Evolutionary conservation across 2,888 invertebrate species (phyloP).

Genomic region (Trilocha varians): DNA sequence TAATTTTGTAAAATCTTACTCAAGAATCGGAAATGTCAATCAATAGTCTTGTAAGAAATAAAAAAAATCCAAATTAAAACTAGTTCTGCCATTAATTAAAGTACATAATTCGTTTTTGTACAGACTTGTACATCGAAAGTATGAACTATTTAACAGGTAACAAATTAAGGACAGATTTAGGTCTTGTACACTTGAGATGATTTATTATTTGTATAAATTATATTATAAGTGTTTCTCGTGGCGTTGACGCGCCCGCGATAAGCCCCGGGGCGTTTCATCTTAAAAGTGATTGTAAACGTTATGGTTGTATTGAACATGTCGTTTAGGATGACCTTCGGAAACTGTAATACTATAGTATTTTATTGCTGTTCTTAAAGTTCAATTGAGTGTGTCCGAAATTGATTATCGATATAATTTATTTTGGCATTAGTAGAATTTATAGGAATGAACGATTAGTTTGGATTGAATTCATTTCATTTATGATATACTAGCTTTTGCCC

Average conservation of each 20-base stretch:
- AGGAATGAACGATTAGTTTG: too few species aligned
- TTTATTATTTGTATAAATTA: conserved; percentile 4
- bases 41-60: too few species aligned
- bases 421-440: too few species aligned
- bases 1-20: too few species aligned
- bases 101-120: neutral
- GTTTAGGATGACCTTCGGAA: conserved; percentile 6
- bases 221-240: conserved; percentile 2
- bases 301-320: conserved; percentile 1
- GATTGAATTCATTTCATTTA: too few species aligned
- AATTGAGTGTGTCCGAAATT: neutral
- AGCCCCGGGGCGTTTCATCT: conserved; percentile 7
- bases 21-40: too few species aligned
- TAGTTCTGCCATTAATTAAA: neutral
- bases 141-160: neutral
- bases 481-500: too few species aligned
- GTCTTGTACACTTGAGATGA: neutral
- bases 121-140: neutral
- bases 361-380: conserved; percentile 7
- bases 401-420: neutral
- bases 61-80: neutral
- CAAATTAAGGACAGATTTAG: neutral
- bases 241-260: neutral
- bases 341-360: conserved; percentile 6
- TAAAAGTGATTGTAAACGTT: conserved; percentile 11